Evolutionary conservation across 2,888 invertebrate genomes (phyloP), one percentile per base, ranked within the genome.

Genomic region (Nowickia ferox): DNA sequence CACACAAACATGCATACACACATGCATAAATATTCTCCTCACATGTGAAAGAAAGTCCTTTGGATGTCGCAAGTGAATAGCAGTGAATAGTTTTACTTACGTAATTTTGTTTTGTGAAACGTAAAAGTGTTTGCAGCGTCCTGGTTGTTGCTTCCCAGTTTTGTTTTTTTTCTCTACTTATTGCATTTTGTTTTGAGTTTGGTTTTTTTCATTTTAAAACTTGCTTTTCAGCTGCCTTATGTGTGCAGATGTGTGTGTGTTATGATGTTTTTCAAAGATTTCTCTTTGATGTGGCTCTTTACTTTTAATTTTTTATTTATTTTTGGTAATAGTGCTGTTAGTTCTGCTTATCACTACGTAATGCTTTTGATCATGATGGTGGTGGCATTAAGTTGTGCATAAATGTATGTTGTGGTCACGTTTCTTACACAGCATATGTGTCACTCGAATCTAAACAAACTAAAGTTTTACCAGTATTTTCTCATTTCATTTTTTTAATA

Each of bases 351-450:
- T 42, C 38, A 9, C 19, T n/a, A 11, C 30, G 2, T 44, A 46
- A 17, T 10, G 40, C 44, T 55, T 42, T n/a, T 71, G 40, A 48
- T 71, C 46, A 15, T 51, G 72, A 5, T 53, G 59, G 59, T 55
- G 44, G 66, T 55, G 44, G 40, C 30, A 59, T 59, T 77, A 51
- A 42, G 22, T 42, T 69, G 44, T 69, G 40, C 46, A 75, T 51
- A 42, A 44, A 75, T 78, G 57, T 19, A 53, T 75, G 57, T 69
- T 78, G 75, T 82, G 85, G 85, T 82, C 82, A 85, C 82, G 85
- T 82, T 78, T 79, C 85, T 75, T 69, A 63, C 78, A 78, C 82
- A 82, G 63, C 78, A 79, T 75, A 78, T 79, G 69, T 81, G 85
- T 71, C 85, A 85, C 71, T 79, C 78, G 79, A 75, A 78, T 63